Evolutionary conservation across 2,888 invertebrate species (phyloP).

Genomic region (Acanthococcus lagerstroemiae): DNA sequence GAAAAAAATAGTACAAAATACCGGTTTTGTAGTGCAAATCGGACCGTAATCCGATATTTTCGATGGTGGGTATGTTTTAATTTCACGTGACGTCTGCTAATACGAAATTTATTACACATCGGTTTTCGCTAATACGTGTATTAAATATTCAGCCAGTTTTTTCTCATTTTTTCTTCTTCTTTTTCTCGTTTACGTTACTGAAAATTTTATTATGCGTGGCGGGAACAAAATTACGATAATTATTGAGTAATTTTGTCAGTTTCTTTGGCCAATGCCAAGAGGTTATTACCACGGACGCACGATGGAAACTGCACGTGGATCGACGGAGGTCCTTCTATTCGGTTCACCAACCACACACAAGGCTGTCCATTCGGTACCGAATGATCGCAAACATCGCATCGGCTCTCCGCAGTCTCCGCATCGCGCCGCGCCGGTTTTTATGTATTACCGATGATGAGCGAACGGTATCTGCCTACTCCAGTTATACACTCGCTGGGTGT

Average conservation of each 20-base stretch:
- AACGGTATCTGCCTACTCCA: no score
- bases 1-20: neutral
- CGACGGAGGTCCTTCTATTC: conserved; percentile 23
- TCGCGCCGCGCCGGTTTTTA: no score
- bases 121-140: neutral
- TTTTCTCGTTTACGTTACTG: neutral
- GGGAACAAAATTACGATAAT: no score
- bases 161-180: neutral
- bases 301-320: conserved; percentile 20
- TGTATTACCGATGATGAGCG: no score
- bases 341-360: conserved; percentile 28
- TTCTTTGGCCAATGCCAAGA: conserved; percentile 22
- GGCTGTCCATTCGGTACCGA: conserved; percentile 11
- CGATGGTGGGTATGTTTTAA: neutral
- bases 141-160: neutral
- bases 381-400: conserved; percentile 3
- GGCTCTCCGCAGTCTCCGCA: no score
- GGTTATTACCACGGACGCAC: conserved; percentile 27
- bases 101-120: neutral
- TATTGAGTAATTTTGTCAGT: neutral
- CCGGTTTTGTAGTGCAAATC: neutral
- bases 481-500: no score
- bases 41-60: neutral
- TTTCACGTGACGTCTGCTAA: neutral
- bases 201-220: neutral